Conservation (phyloP, 2,888 invertebrate species). For the Plagiodera versicolora region DNA sequence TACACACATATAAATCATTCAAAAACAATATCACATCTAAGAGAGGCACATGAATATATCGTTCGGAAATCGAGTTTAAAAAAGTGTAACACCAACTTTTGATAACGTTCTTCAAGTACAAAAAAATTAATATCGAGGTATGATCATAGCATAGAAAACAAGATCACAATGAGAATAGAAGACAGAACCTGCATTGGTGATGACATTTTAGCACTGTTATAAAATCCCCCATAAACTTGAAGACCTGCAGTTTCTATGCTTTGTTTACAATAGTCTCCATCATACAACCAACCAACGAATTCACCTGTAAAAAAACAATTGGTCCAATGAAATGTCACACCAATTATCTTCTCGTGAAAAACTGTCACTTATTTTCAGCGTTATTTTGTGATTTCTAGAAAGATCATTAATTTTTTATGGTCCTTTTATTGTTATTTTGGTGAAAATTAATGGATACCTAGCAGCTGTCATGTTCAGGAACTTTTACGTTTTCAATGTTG, state of each 20-base stretch:
- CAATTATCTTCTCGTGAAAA: too few species aligned
- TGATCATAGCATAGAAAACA: background rate
- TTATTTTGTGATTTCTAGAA: too few species aligned
- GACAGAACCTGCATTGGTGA: conserved; percentile 11
- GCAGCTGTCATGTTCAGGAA: too few species aligned
- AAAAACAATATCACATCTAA: conserved; percentile 14
- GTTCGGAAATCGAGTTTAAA: too few species aligned
- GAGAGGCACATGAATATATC: background rate
- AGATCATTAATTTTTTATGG: too few species aligned
- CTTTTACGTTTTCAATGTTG: too few species aligned
- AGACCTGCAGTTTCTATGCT: conserved; percentile 86
- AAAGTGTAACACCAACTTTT: too few species aligned
- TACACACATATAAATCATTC: background rate
- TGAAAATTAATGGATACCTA: too few species aligned
- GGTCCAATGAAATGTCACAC: too few species aligned
- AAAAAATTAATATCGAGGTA: background rate
- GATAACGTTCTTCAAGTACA: too few species aligned
- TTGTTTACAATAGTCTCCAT: conserved; percentile 86
- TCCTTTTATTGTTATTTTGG: too few species aligned
- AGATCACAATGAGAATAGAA: conserved; percentile 1
- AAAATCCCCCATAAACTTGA: conserved; percentile 83
- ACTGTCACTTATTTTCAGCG: too few species aligned
- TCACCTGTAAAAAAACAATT: conserved; percentile 56
- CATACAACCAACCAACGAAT: conserved; percentile 86
- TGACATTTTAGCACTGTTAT: conserved; percentile 56